phyloP scores from a whole-genome alignment of 2,113 vertebrate species.

The Chaetorhynchus papuensis region DNA sequence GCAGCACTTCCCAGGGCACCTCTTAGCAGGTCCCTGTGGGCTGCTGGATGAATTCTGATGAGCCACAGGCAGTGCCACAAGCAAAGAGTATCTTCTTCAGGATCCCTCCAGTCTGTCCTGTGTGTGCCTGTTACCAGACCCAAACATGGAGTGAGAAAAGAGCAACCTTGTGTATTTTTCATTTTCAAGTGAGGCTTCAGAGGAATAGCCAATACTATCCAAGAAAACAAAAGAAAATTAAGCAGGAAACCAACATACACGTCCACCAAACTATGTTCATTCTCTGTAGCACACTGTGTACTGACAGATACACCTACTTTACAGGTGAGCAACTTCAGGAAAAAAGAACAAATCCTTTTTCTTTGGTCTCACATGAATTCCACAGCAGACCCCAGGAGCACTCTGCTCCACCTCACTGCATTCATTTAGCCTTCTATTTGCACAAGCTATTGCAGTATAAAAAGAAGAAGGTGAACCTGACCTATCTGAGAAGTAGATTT shows the following conservation, averaged over 20 bases:
- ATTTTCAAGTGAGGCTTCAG: neutral
- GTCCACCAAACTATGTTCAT: neutral
- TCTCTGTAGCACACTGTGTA: neutral
- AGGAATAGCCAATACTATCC: neutral
- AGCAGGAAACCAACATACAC: neutral
- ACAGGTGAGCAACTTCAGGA: neutral
- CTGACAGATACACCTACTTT: neutral
- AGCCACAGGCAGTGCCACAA: neutral
- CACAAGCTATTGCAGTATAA: neutral
- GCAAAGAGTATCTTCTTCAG: neutral
- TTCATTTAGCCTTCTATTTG: neutral
- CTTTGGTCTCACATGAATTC: neutral
- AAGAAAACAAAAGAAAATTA: neutral
- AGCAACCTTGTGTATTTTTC: neutral
- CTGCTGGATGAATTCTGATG: neutral
- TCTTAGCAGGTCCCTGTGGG: neutral
- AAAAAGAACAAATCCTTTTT: neutral
- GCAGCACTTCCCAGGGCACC: rapidly evolving
- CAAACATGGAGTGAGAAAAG: neutral
- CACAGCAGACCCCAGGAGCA: neutral
- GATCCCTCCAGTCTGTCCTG: neutral
- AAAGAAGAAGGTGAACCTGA: neutral
- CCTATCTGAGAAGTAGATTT: neutral
- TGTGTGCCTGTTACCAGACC: neutral
- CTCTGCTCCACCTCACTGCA: neutral